phyloP scores from a whole-genome alignment of 2,113 vertebrate genomes.

The Pollachius pollachius region DNA sequence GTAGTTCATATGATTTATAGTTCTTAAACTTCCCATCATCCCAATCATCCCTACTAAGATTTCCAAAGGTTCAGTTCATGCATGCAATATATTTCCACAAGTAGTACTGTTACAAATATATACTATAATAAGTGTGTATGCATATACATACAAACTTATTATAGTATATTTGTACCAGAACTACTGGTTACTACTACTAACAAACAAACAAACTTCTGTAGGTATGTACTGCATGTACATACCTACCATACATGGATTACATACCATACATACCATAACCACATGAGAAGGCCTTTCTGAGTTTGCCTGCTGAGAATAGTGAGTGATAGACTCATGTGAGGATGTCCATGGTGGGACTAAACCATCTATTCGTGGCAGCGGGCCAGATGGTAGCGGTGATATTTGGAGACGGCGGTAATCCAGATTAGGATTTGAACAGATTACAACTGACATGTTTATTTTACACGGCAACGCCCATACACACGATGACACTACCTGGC shows the following conservation, averaged over 20 bases:
- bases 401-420: neutral
- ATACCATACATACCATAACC: too few relatives aligned
- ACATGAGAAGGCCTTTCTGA: too few relatives aligned
- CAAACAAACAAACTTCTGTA: neutral
- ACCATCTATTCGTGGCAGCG: neutral
- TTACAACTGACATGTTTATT: slow-evolving; percentile 20
- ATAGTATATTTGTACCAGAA: neutral
- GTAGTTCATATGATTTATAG: too few relatives aligned
- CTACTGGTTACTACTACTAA: neutral
- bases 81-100: neutral
- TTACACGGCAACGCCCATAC: too few relatives aligned
- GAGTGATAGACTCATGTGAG: too few relatives aligned
- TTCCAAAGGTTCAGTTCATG: too few relatives aligned
- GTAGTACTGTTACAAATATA: neutral
- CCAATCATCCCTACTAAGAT: too few relatives aligned
- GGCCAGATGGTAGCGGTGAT: neutral
- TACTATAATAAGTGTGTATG: neutral
- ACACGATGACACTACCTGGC: too few relatives aligned
- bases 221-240: too few relatives aligned
- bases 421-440: neutral
- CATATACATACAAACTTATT: neutral
- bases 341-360: neutral
- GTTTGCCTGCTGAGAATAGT: too few relatives aligned
- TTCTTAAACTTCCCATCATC: too few relatives aligned
- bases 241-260: too few relatives aligned